These are phyloP conservation scores for Erpobdella octoculata DNA, from an alignment of 2,888 invertebrate genomes.

Conservation along the genomic window DNA sequence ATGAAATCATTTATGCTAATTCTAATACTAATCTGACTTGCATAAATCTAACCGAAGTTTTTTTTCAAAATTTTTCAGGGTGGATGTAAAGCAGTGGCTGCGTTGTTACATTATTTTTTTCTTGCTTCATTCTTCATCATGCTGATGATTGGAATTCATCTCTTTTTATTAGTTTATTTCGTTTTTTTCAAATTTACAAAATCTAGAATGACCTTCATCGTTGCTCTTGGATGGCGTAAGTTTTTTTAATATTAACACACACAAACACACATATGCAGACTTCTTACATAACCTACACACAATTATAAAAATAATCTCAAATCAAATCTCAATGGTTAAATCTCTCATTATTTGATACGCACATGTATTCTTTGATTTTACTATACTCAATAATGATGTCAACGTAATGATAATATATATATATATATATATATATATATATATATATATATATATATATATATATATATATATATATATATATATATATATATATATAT, in stretches of 20 bases:
- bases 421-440: too few species aligned
- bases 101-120: conserved; percentile 44
- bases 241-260: background rate
- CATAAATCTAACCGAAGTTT: background rate
- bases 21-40: too few species aligned
- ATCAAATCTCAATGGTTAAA: background rate
- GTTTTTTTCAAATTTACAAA: conserved; percentile 19
- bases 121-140: conserved; percentile 45
- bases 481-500: too few species aligned
- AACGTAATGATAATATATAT: background rate
- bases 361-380: background rate
- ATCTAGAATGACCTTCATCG: background rate
- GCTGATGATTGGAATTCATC: conserved; percentile 44
- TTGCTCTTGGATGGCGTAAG: conserved; percentile 17
- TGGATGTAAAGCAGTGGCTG: conserved; percentile 42
- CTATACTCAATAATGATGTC: background rate
- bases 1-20: too few species aligned
- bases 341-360: background rate
- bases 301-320: conserved; percentile 26
- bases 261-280: background rate
- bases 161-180: conserved; percentile 36
- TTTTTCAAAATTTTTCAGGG: conserved; percentile 36
- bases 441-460: too few species aligned
- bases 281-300: conserved; percentile 34
- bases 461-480: too few species aligned